These are phyloP conservation scores for Pygoscelis antarcticus DNA, from an alignment of 2,113 vertebrate species.

Conservation along the genomic window DNA sequence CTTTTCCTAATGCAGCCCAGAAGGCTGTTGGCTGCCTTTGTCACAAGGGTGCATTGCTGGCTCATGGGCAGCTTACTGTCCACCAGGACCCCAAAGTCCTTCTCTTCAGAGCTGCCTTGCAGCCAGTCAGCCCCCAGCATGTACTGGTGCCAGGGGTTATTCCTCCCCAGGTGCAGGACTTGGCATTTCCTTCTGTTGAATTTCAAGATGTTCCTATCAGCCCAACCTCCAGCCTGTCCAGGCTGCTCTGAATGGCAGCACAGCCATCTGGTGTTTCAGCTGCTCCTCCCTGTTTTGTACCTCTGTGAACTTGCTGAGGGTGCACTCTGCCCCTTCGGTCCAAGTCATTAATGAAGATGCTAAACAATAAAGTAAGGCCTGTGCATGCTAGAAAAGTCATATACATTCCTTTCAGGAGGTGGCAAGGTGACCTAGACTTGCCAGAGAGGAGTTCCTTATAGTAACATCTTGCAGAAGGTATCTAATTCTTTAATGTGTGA, in stretches of 20 bases:
- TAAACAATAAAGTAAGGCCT: not conserved
- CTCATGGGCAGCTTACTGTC: not conserved
- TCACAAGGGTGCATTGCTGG: not conserved
- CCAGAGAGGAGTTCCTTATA: not conserved
- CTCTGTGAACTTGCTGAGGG: not conserved
- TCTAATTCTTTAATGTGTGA: not conserved
- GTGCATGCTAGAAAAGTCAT: not conserved
- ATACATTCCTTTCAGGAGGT: not conserved
- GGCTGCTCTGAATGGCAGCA: not conserved
- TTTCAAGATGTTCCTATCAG: accelerated
- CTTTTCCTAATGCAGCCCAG: not conserved
- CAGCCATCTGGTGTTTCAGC: not conserved
- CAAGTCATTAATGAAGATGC: not conserved
- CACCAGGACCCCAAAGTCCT: not conserved
- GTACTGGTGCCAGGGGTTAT: not conserved
- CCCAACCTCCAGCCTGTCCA: not conserved
- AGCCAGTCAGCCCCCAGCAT: not conserved
- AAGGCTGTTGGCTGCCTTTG: not conserved
- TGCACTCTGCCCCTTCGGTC: not conserved
- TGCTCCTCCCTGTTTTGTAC: not conserved
- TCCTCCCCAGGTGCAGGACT: not conserved
- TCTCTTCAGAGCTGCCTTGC: not conserved
- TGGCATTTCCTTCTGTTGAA: not conserved
- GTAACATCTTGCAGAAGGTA: not conserved
- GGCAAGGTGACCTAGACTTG: not conserved